A percentile compares a stretch with the other conserved stretches of the same genome.
Evolutionary conservation across 2,797 vertebrate species (phyloP).

Genomic region (Liasis olivaceus): DNA sequence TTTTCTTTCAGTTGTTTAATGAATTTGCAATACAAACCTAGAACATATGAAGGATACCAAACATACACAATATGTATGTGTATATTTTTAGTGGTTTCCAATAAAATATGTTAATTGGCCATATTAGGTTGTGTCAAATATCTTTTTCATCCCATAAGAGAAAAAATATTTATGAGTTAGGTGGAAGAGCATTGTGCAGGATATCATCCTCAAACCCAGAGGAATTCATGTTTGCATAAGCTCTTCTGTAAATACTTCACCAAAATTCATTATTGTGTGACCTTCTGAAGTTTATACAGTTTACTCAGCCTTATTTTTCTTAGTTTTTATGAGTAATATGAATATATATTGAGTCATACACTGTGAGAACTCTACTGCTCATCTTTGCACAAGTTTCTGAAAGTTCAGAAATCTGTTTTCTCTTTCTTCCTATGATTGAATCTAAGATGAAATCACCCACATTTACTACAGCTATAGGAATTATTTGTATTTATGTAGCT

Average conservation of each 20-base stretch:
- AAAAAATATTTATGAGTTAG: not conserved
- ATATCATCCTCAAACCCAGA: not conserved
- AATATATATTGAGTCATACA: not conserved
- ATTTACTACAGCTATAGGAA: conserved; percentile 53
- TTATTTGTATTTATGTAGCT: conserved; percentile 64
- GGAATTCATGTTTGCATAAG: not conserved
- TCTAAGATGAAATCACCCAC: not conserved
- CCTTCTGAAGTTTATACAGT: not conserved
- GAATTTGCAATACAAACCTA: not conserved
- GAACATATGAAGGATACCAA: not conserved
- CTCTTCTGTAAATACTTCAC: not conserved
- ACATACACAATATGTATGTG: not conserved
- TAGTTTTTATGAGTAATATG: not conserved
- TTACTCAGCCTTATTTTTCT: not conserved
- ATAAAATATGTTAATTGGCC: not conserved
- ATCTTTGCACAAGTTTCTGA: not conserved
- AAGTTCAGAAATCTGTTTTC: not conserved
- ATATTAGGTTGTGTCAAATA: not conserved
- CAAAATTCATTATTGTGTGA: not conserved
- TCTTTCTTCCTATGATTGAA: not conserved
- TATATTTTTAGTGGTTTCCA: not conserved
- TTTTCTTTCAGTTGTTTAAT: not conserved
- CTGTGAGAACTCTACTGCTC: not conserved
- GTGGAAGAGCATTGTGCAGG: not conserved
- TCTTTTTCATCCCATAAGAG: not conserved